Conservation (phyloP, 2,113 vertebrate genomes). For the Engystomops pustulosus region DNA sequence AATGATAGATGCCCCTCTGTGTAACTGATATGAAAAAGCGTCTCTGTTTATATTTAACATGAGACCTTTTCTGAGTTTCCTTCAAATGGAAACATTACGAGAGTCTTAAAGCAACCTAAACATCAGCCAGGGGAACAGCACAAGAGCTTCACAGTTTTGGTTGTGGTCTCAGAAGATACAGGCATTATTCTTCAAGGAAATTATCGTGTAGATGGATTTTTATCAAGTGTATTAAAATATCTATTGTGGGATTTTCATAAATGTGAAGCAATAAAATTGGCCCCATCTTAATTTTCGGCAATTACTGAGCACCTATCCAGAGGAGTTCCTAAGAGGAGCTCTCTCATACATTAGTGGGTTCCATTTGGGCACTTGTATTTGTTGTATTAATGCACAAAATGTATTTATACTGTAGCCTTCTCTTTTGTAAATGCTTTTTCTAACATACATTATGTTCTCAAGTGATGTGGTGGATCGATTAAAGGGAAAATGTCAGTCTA, state of each 20-base stretch:
- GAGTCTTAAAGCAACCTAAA: neutral
- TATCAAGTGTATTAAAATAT: neutral
- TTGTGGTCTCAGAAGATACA: slow-evolving; percentile 3
- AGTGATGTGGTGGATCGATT: neutral
- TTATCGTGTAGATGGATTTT: neutral
- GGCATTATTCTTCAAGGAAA: neutral
- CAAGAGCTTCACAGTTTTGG: neutral
- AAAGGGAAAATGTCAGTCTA: too few relatives aligned
- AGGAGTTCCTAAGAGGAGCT: neutral
- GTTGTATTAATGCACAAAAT: neutral
- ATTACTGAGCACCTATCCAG: neutral
- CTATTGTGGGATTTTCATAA: neutral
- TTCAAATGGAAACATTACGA: neutral
- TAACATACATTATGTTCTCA: too few relatives aligned
- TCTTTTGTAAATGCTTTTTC: too few relatives aligned
- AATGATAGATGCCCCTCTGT: neutral
- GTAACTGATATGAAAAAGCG: neutral
- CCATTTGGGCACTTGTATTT: neutral
- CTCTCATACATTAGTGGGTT: neutral
- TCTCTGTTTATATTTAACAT: neutral
- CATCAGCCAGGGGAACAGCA: neutral
- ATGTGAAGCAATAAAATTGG: neutral
- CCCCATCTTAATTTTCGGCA: slow-evolving; percentile 13
- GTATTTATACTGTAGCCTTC: neutral
- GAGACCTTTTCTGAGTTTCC: neutral